Conservation (phyloP, 2,888 invertebrate genomes). For the Stegophylla sp. region DNA sequence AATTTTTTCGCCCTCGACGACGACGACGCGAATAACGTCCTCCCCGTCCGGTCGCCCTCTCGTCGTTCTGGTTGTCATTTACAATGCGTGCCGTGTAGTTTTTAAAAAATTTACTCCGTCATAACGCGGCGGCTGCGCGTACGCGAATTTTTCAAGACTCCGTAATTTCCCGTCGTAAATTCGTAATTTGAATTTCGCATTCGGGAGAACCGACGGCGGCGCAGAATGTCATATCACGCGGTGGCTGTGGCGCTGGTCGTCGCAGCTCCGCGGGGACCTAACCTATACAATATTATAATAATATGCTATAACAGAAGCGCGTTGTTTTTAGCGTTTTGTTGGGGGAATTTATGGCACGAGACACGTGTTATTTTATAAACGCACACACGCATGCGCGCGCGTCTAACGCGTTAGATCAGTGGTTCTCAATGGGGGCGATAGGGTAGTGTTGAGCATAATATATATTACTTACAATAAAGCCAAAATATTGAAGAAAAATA, state of each 20-base stretch:
- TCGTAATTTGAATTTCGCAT: neutral
- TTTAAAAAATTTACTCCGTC: neutral
- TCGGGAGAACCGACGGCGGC: neutral
- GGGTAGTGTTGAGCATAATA: too few relatives aligned
- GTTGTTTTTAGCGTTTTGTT: slow-evolving; percentile 37
- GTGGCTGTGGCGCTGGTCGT: neutral
- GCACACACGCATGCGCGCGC: neutral
- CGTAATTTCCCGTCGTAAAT: neutral
- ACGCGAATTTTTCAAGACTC: neutral
- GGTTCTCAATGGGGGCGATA: too few relatives aligned
- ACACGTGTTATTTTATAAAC: neutral
- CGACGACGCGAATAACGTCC: neutral
- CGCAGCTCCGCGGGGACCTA: neutral
- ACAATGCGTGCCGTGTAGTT: neutral
- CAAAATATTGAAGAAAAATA: too few relatives aligned
- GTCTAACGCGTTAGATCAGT: slow-evolving; percentile 21
- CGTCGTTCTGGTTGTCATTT: neutral
- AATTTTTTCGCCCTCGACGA: neutral
- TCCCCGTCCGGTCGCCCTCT: neutral
- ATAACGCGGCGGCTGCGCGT: neutral
- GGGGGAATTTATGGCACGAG: slow-evolving; percentile 33
- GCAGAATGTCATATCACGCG: too few relatives aligned
- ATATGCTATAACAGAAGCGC: neutral
- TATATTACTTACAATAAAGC: too few relatives aligned
- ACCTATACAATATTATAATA: neutral